These are phyloP conservation scores for Brachionus sp. DNA, from an alignment of 1,140 invertebrate species.

Conservation along the genomic window DNA sequence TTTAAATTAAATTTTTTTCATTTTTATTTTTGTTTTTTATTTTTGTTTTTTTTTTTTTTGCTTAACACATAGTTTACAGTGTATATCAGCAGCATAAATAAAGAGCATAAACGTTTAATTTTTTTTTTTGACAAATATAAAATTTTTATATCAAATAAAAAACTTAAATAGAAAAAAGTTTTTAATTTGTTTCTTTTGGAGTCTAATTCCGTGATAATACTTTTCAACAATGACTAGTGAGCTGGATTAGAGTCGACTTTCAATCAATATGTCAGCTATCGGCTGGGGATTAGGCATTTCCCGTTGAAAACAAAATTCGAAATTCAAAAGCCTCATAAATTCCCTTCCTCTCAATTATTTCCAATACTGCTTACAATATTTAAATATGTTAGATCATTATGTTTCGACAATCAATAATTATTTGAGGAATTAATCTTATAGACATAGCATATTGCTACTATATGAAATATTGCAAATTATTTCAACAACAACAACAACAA, in stretches of 20 bases:
- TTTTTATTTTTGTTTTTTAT: no score
- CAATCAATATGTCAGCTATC: conserved; percentile 14
- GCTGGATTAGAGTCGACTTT: not conserved
- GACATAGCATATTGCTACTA: not conserved
- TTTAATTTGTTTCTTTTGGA: not conserved
- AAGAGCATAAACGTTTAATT: not conserved
- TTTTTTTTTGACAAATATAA: not conserved
- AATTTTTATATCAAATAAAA: conserved; percentile 2
- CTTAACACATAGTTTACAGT: not conserved
- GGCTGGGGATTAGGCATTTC: not conserved
- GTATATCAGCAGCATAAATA: not conserved
- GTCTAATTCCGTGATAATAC: not conserved
- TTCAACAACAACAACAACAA: not conserved
- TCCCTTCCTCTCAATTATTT: not conserved
- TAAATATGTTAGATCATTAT: conserved; percentile 10
- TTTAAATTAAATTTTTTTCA: not conserved
- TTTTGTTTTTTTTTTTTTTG: not conserved
- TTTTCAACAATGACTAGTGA: not conserved
- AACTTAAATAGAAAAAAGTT: not conserved
- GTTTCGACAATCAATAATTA: conserved; percentile 6
- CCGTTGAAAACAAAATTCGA: not conserved
- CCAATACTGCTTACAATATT: not conserved
- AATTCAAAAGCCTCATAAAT: not conserved
- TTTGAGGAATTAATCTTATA: not conserved
- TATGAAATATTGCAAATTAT: not conserved